Evolutionary conservation across 2,797 vertebrate species (phyloP).

Genomic region (Chlorospingus semifuscus): DNA sequence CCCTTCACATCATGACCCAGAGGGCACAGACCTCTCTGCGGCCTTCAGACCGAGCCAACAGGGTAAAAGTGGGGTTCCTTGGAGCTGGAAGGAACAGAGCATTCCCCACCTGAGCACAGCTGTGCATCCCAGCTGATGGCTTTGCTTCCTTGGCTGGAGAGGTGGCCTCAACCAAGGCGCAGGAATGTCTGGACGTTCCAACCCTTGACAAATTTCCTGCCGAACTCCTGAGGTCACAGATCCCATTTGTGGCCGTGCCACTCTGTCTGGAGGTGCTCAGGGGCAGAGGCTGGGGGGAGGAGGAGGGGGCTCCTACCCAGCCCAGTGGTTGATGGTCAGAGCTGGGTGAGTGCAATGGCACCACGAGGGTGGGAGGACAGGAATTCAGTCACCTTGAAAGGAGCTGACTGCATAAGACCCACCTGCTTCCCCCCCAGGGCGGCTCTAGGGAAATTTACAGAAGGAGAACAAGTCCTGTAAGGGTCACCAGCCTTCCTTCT

Average conservation of each 20-base stretch:
- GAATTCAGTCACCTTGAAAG: constrained; percentile 3
- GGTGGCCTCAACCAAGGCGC: background rate
- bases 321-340: background rate
- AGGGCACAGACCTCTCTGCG: background rate
- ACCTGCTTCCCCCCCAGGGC: background rate
- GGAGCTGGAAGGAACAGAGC: background rate
- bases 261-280: background rate
- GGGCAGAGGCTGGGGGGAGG: background rate
- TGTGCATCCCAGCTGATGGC: fast-evolving
- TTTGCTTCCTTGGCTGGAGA: background rate
- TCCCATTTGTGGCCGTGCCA: fast-evolving
- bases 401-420: background rate
- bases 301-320: background rate
- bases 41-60: background rate
- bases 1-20: no score
- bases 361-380: fast-evolving
- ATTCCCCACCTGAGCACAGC: background rate
- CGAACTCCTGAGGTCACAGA: background rate
- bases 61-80: background rate
- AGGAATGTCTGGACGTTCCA: background rate
- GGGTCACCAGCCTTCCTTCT: background rate
- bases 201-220: background rate
- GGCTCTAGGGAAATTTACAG: constrained; percentile 28
- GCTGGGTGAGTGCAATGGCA: fast-evolving
- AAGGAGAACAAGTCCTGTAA: background rate